phyloP scores from a whole-genome alignment of 2,797 vertebrate genomes.

The Poeciliopsis infans region DNA sequence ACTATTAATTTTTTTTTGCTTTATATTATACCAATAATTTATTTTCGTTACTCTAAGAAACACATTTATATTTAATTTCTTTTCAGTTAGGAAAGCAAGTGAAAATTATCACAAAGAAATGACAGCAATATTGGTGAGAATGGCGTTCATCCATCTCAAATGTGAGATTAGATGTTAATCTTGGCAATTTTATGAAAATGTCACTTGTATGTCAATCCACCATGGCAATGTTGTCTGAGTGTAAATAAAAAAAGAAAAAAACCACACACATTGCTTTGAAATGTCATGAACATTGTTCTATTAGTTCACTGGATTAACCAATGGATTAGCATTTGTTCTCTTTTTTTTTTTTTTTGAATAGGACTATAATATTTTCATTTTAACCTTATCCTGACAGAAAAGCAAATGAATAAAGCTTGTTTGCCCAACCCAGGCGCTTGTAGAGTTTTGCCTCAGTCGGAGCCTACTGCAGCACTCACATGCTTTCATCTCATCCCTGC shows the following conservation, averaged over 20 bases:
- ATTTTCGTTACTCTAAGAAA: conserved; percentile 7
- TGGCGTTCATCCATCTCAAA: conserved; percentile 55
- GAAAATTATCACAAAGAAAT: conserved; percentile 41
- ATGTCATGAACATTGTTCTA: conserved; percentile 36
- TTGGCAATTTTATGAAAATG: conserved; percentile 64
- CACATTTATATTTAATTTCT: conserved; percentile 10
- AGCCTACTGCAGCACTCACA: conserved; percentile 34
- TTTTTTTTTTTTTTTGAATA: conserved; percentile 31
- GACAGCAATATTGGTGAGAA: conserved; percentile 38
- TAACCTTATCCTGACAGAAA: conserved; percentile 57
- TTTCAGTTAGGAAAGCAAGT: conserved; percentile 28
- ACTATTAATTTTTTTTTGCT: conserved; percentile 1
- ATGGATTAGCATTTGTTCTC: conserved; percentile 51
- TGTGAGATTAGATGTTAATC: conserved; percentile 72
- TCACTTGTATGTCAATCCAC: conserved; percentile 56
- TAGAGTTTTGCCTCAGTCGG: conserved; percentile 51
- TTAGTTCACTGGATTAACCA: conserved; percentile 53
- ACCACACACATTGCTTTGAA: conserved; percentile 24
- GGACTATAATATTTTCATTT: conserved; percentile 61
- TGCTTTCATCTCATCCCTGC: conserved; percentile 59
- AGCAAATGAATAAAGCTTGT: conserved; percentile 65
- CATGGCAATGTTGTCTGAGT: conserved; percentile 42
- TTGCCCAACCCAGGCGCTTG: conserved; percentile 45
- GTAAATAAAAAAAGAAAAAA: conserved; percentile 28
- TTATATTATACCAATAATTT: conserved; percentile 3